Percentiles rank a stretch among this genome's conserved stretches.
Evolutionary conservation across 30 jellyfish, hydroid and myxozoan genomes (phyloP).

Genomic region (Hydra vulgaris): DNA sequence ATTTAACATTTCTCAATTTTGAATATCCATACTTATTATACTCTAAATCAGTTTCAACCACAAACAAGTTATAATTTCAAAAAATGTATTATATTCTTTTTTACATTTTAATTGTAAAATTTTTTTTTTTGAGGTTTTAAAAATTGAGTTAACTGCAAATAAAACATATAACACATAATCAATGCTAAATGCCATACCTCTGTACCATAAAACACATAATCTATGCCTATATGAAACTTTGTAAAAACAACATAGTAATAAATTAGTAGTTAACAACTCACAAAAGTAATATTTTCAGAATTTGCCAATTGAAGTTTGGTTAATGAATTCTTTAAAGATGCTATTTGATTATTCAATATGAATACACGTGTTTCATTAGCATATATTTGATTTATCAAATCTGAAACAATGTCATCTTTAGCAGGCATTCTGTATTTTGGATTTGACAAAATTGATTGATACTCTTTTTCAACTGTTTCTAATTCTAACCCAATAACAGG

Average conservation of each 20-base stretch:
- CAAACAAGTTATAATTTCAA: too few species aligned
- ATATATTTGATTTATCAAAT: constrained; percentile 39
- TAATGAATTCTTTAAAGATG: constrained; percentile 31
- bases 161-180: too few species aligned
- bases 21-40: too few species aligned
- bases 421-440: background rate
- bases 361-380: constrained; percentile 54
- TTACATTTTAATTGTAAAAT: too few species aligned
- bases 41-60: too few species aligned
- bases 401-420: constrained; percentile 11
- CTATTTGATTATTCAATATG: constrained; percentile 46
- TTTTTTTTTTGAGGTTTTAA: too few species aligned
- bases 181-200: too few species aligned
- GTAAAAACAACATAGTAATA: background rate
- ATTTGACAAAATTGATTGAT: background rate
- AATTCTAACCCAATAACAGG: constrained; percentile 48
- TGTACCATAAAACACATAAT: too few species aligned
- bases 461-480: constrained; percentile 7
- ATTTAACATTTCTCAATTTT: too few species aligned
- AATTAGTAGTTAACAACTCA: background rate
- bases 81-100: too few species aligned
- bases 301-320: constrained; percentile 9
- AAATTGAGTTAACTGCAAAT: too few species aligned
- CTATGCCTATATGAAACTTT: too few species aligned
- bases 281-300: background rate